Percentiles rank a stretch among this genome's conserved stretches.
Conservation (phyloP, 2,113 vertebrate genomes). For the Thryonomys swinderianus region DNA sequence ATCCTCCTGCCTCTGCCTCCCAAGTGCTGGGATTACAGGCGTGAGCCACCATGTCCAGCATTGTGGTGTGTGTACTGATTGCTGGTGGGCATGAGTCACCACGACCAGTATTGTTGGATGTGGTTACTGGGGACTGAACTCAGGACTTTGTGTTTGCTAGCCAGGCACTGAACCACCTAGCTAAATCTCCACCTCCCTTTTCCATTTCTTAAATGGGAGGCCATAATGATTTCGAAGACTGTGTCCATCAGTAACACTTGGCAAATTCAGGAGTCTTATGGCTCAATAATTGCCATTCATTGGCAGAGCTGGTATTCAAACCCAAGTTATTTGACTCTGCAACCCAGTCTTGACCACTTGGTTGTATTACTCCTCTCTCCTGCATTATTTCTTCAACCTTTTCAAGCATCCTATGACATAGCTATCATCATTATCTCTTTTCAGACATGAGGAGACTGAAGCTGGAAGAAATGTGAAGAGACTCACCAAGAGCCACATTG, state of each 20-base stretch:
- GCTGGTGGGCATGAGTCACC: too few species aligned
- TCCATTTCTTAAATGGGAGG: not conserved
- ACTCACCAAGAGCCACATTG: not conserved
- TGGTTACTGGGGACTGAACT: too few species aligned
- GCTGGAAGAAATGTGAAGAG: not conserved
- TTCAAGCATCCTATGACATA: not conserved
- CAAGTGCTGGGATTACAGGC: too few species aligned
- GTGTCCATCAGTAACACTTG: not conserved
- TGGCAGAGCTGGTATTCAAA: not conserved
- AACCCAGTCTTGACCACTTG: not conserved
- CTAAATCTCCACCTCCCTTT: too few species aligned
- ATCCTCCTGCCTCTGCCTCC: too few species aligned
- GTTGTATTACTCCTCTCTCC: not conserved
- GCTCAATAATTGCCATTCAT: not conserved
- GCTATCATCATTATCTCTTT: not conserved
- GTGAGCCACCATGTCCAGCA: too few species aligned
- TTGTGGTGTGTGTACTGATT: too few species aligned
- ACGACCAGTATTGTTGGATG: too few species aligned
- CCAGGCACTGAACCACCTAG: too few species aligned
- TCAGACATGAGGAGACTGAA: not conserved
- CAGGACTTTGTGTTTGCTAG: too few species aligned
- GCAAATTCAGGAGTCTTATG: not conserved
- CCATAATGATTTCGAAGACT: conserved; percentile 13
- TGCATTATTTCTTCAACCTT: conserved; percentile 4
- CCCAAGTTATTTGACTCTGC: not conserved